These are phyloP conservation scores for Tiliacea aurago DNA, from an alignment of 2,888 invertebrate genomes.

Conservation along the genomic window DNA sequence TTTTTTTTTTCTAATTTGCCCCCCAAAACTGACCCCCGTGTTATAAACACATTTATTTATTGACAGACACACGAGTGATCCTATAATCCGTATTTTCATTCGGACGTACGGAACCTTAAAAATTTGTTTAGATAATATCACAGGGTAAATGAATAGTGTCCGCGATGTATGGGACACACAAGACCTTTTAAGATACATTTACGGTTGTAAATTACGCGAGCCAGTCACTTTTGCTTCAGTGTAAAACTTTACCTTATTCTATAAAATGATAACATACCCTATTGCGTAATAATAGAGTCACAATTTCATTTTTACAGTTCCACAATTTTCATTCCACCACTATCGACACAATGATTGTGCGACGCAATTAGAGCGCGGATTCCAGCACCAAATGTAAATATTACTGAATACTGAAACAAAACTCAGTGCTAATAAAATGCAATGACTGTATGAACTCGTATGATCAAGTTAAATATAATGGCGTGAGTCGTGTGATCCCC, in stretches of 20 bases:
- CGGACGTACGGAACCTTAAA: background rate
- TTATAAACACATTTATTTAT: too few species aligned
- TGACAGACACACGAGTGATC: too few species aligned
- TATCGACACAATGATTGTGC: background rate
- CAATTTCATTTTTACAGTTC: background rate
- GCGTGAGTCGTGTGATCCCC: slow-evolving; percentile 66
- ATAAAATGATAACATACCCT: too few species aligned
- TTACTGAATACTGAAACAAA: slow-evolving; percentile 28
- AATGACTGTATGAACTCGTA: slow-evolving; percentile 44
- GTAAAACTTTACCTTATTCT: too few species aligned
- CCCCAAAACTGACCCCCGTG: too few species aligned
- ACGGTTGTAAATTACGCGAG: background rate
- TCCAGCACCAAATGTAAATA: background rate
- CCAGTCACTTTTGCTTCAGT: background rate
- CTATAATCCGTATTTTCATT: too few species aligned
- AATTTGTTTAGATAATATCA: background rate
- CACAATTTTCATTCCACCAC: background rate
- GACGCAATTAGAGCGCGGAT: background rate
- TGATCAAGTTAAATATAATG: slow-evolving; percentile 59
- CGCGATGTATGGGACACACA: too few species aligned
- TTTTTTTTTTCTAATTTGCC: too few species aligned
- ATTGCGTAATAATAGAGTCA: background rate
- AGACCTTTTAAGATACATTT: background rate
- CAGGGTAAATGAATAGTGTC: background rate
- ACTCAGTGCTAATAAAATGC: slow-evolving; percentile 45